These are phyloP conservation scores for Leptatherina wallacei DNA, from an alignment of 2,797 vertebrate species.

Conservation along the genomic window DNA sequence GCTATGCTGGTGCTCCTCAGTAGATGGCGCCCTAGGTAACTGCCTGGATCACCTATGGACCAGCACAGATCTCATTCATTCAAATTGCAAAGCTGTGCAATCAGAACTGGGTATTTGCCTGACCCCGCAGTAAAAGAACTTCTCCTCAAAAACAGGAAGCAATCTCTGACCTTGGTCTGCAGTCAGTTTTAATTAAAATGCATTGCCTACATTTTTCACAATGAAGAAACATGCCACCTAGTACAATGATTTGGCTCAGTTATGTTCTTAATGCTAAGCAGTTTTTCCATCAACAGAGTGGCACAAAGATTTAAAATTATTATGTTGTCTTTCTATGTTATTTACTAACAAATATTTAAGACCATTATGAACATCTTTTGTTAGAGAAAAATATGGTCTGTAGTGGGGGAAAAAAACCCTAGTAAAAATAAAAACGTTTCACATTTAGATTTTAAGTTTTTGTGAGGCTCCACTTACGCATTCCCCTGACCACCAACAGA, in stretches of 20 bases:
- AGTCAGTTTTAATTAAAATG: conserved; percentile 1
- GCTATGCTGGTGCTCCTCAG: no score
- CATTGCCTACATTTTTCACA: not conserved
- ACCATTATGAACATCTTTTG: not conserved
- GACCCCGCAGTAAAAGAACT: not conserved
- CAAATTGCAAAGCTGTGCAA: not conserved
- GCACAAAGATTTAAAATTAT: not conserved
- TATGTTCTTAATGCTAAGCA: not conserved
- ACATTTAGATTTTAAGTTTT: conserved; percentile 37
- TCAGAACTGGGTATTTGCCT: not conserved
- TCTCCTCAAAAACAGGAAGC: not conserved
- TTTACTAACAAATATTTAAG: not conserved
- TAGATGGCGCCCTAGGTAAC: no score
- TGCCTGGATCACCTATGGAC: no score
- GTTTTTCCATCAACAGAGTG: not conserved
- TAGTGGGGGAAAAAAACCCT: not conserved
- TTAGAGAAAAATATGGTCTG: not conserved
- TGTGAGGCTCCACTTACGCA: conserved; percentile 13
- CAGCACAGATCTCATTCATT: not conserved
- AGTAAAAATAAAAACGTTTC: conserved; percentile 6
- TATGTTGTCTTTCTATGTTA: not conserved
- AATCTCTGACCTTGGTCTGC: not conserved
- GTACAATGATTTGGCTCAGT: not conserved
- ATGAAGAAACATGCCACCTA: not conserved
- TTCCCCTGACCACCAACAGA: conserved; percentile 20